These are phyloP conservation scores for Cerceris rybyensis DNA, from an alignment of 2,888 invertebrate genomes.

Conservation along the genomic window DNA sequence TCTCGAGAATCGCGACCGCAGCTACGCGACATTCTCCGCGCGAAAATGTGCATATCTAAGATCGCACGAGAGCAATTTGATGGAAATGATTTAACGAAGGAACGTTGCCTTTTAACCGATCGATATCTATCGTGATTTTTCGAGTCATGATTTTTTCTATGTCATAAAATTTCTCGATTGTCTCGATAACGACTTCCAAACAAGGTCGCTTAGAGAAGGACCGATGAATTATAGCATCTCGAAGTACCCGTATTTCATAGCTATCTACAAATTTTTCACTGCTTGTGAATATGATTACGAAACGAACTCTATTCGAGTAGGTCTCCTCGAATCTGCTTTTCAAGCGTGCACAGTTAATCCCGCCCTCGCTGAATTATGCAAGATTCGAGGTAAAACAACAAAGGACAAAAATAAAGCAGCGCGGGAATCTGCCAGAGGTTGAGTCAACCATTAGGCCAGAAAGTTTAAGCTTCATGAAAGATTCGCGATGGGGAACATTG, in stretches of 20 bases:
- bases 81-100: too few species aligned
- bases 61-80: too few species aligned
- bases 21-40: not conserved
- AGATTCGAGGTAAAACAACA: constrained; percentile 42
- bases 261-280: constrained; percentile 10
- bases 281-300: constrained; percentile 34
- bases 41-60: too few species aligned
- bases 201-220: too few species aligned
- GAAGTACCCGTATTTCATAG: not conserved
- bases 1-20: constrained; percentile 32
- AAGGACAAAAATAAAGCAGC: constrained; percentile 53
- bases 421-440: constrained; percentile 51
- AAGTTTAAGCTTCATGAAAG: constrained; percentile 1
- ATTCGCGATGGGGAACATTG: too few species aligned
- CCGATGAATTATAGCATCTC: not conserved
- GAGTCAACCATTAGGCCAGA: constrained; percentile 39
- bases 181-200: too few species aligned
- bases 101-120: too few species aligned
- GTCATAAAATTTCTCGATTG: too few species aligned
- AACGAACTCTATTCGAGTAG: constrained; percentile 41
- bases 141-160: too few species aligned
- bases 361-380: constrained; percentile 43
- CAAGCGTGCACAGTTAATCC: constrained; percentile 10
- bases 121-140: too few species aligned
- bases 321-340: constrained; percentile 9